Evolutionary conservation across 2,888 invertebrate species (phyloP).

Genomic region (Drosophila monieri): DNA sequence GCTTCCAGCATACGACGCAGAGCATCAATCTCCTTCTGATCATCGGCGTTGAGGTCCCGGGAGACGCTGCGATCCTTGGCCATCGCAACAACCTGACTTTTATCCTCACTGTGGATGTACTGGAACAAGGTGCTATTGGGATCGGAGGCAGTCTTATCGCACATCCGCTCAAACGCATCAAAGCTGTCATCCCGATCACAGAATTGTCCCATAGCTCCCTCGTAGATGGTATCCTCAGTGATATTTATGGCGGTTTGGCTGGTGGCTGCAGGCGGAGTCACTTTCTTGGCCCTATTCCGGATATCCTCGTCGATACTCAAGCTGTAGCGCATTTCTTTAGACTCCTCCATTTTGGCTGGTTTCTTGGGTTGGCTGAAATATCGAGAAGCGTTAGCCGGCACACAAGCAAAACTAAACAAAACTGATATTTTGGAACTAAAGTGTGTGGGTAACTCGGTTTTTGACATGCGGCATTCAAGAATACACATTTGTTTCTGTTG

Average conservation of each 20-base stretch:
- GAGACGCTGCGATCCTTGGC: conserved; percentile 51
- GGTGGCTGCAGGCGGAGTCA: not conserved
- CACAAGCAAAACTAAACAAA: not conserved
- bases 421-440: not conserved
- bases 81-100: conserved; percentile 59
- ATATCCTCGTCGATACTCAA: conserved; percentile 75
- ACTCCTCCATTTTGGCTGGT: conserved; percentile 26
- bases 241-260: conserved; percentile 7
- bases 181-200: conserved; percentile 76
- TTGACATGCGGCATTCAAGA: conserved; percentile 21
- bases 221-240: conserved; percentile 25
- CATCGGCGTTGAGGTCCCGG: conserved; percentile 20
- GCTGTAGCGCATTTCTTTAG: conserved; percentile 66
- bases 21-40: conserved; percentile 63
- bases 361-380: conserved; percentile 43
- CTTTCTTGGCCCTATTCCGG: conserved; percentile 30
- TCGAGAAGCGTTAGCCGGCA: not conserved
- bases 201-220: not conserved
- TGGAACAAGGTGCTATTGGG: conserved; percentile 81
- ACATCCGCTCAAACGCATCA: conserved; percentile 81
- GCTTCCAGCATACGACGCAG: conserved; percentile 73
- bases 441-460: not conserved
- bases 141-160: conserved; percentile 82
- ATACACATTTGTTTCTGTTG: conserved; percentile 7
- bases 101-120: conserved; percentile 75